Conservation (phyloP, 2,888 invertebrate species). For the Diploptera punctata region DNA sequence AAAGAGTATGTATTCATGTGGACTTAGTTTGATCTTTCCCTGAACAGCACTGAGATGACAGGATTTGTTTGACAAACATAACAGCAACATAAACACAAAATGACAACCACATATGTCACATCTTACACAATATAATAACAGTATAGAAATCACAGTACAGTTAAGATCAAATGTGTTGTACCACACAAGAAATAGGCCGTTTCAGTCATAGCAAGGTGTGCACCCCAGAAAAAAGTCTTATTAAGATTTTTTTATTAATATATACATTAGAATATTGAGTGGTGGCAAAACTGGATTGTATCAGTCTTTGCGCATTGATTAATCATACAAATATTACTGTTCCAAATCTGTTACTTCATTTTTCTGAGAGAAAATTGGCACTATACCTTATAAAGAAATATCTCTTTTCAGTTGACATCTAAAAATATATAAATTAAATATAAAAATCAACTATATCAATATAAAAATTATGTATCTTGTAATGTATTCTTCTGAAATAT, state of each 20-base stretch:
- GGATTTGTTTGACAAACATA: neutral
- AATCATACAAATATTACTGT: neutral
- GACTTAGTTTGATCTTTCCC: too few species aligned
- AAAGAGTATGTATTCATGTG: too few species aligned
- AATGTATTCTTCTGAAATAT: too few species aligned
- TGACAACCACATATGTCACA: conserved; percentile 15
- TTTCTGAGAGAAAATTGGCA: neutral
- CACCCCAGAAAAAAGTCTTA: conserved; percentile 27
- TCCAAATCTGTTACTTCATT: neutral
- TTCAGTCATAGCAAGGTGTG: conserved; percentile 28
- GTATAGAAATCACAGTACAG: conserved; percentile 29
- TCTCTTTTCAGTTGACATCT: too few species aligned
- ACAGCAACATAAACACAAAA: conserved; percentile 22
- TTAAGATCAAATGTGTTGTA: conserved; percentile 21
- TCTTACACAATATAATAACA: conserved; percentile 22
- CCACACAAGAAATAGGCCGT: conserved; percentile 30
- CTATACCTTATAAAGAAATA: too few species aligned
- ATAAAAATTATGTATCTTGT: too few species aligned
- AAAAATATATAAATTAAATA: too few species aligned
- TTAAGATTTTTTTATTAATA: conserved; percentile 17
- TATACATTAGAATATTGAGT: conserved; percentile 25
- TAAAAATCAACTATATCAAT: too few species aligned
- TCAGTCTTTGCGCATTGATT: conserved; percentile 23
- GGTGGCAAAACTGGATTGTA: conserved; percentile 18
- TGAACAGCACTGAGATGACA: neutral